These are phyloP conservation scores for Desoria tigrina DNA, from an alignment of 2,888 invertebrate genomes.

Conservation along the genomic window DNA sequence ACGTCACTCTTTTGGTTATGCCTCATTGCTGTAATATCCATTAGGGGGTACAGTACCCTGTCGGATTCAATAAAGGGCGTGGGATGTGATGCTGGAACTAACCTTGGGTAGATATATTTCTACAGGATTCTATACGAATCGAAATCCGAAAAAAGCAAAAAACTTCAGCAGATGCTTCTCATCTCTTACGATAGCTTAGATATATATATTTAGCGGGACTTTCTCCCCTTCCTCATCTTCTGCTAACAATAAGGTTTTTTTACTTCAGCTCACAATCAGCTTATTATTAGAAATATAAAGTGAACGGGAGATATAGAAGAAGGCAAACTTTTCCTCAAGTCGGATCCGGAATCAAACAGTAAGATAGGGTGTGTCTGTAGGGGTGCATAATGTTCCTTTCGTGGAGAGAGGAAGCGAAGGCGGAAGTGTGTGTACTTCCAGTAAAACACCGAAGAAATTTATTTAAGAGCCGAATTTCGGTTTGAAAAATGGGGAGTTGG, in stretches of 20 bases:
- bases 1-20: conserved; percentile 31
- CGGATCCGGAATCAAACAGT: not conserved
- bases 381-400: conserved; percentile 31
- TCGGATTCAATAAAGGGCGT: conserved; percentile 37
- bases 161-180: conserved; percentile 40
- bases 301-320: too few relatives aligned
- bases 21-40: conserved; percentile 49
- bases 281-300: conserved; percentile 9
- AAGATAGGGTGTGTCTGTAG: not conserved
- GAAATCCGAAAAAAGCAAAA: conserved; percentile 16
- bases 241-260: conserved; percentile 15
- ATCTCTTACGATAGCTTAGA: conserved; percentile 15
- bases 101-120: too few relatives aligned
- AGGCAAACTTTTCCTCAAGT: too few relatives aligned
- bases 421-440: conserved; percentile 22
- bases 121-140: too few relatives aligned
- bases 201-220: not conserved
- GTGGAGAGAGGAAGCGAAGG: conserved; percentile 12
- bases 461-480: not conserved
- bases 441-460: conserved; percentile 12
- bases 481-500: conserved; percentile 5
- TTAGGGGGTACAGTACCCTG: conserved; percentile 33
- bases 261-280: conserved; percentile 5
- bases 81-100: not conserved
- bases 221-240: conserved; percentile 20